A percentile compares a stretch with the other conserved stretches of the same genome.
phyloP scores from a whole-genome alignment of 2,113 vertebrate species.

The Anolis carolinensis region DNA sequence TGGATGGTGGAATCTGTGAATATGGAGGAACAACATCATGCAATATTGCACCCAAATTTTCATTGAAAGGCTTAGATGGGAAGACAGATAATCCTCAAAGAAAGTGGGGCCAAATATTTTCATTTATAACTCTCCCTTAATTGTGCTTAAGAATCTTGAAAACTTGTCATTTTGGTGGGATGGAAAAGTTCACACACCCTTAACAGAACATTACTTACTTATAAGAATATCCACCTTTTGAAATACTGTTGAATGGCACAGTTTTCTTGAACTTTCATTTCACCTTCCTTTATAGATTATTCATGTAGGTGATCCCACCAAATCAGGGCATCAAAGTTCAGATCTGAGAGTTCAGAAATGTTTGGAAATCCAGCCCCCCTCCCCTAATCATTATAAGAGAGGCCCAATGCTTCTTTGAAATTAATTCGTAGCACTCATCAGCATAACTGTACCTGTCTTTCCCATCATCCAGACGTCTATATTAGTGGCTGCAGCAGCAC shows the following conservation, averaged over 20 bases:
- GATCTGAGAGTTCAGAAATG: too few relatives aligned
- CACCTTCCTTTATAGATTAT: neutral
- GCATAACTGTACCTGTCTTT: neutral
- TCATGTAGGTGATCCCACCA: neutral
- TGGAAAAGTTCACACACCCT: neutral
- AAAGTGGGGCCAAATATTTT: neutral
- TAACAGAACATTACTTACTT: neutral
- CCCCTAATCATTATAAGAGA: too few relatives aligned
- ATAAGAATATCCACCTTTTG: neutral
- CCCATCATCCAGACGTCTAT: neutral
- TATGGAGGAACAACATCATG: too few relatives aligned
- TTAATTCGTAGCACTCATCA: neutral
- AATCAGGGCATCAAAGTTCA: neutral
- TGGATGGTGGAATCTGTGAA: too few relatives aligned
- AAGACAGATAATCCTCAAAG: neutral
- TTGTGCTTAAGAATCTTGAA: neutral
- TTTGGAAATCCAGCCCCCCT: neutral
- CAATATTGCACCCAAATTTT: too few relatives aligned
- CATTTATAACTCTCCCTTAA: neutral
- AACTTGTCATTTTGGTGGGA: neutral
- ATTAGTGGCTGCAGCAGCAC: too few relatives aligned
- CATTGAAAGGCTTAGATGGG: neutral
- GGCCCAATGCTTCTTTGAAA: neutral
- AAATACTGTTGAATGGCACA: neutral
- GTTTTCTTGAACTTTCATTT: neutral